Evolutionary conservation across 1,140 invertebrate species (phyloP), one percentile per base, ranked within the genome.

Genomic region (Lamellibrachia luymesi): DNA sequence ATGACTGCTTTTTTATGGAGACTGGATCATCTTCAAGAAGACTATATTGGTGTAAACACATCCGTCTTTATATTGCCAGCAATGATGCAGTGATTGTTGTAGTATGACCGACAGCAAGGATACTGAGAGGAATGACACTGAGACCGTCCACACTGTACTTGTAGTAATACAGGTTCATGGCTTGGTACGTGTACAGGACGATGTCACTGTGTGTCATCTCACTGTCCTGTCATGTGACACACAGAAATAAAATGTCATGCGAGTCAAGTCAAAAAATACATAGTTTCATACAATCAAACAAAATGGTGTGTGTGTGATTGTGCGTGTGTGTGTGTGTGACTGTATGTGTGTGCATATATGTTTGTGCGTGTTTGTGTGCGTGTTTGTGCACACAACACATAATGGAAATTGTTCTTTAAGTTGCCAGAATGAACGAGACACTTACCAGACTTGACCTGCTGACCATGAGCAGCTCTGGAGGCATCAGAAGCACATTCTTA

Each of bases 121-220:
- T 96, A 96, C 95, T 96, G 94, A 95, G 94, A 64, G 95, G 93
- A 13, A 96, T 95, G 64, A 96, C 94, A 92, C 95, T 96, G 94
- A 96, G 95, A 1, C 95, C 95, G 94, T 96, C 95, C 25, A 96
- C 93, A 5, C 94, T 95, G 92, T 95, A 95, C 93, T 96, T 96
- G 93, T 96, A 96, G 92, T 96, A 96, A 92, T 96, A 96, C 8
- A 95, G 8, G 92, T 96, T 95, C 27, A 96, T 93, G 52, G 95
- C 94, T 92, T 95, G 95, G 91, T 95, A 95, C 2, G 95, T 95
- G 93, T 95, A 96, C 95, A 96, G 95, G n/a, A 96, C 95, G 27
- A 96, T 96, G 92, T 96, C 95, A 93, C 95, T 95, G 25, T 94
- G 92, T 8, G 93, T 92, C 50, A 93, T 93, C 80, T 92, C 92